Evolutionary conservation across 2,888 invertebrate genomes (phyloP), one percentile per base, ranked within the genome.

Genomic region (Pseudococcus jackbeardsleyi): DNA sequence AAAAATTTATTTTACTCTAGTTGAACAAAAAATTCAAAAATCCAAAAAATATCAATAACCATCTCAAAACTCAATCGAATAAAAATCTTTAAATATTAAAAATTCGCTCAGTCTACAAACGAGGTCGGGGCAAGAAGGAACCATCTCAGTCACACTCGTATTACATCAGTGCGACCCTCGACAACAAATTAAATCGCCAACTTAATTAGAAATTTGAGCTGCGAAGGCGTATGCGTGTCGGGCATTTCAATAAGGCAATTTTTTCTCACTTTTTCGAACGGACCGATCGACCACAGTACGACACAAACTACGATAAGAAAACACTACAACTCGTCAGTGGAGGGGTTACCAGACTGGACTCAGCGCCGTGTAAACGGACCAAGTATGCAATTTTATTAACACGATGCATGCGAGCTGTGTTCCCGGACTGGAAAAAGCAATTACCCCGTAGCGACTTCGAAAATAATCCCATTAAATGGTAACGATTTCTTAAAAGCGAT

Each of bases 351-450:
- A 59, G 19, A 8, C 64, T 59, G 9, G 64, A n/a, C 8, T 72
- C 39, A 9, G 33, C 72, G 72, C 72, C 72, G 72, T 72, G 17
- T 72, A 72, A 15, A 72, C 72, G 72, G 8, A 72, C 22, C 64
- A 33, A 8, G 33, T 82, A 82, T 82, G 79, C 79, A 82, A 82
- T 82, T 82, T 82, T 82, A 82, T 82, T 82, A 82, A 82, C 79
- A 82, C 46, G 79, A 46, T 72, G 72, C 72, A 72, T 72, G 33
- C 33, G 33, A 33, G 33, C 12, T 15, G 8, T 17, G 39, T 15
- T 39, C 2, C 50, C 0, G 42, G 42, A 42, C n/a, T 59, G 59
- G 59, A 59, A 59, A n/a, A 59, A 59, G n/a, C 59, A 8, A n/a
- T n/a, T n/a, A n/a, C 12, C 15, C 6, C n/a, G n/a, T 59, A n/a